phyloP scores from a whole-genome alignment of 2,797 vertebrate species.

The Manis javanica region DNA sequence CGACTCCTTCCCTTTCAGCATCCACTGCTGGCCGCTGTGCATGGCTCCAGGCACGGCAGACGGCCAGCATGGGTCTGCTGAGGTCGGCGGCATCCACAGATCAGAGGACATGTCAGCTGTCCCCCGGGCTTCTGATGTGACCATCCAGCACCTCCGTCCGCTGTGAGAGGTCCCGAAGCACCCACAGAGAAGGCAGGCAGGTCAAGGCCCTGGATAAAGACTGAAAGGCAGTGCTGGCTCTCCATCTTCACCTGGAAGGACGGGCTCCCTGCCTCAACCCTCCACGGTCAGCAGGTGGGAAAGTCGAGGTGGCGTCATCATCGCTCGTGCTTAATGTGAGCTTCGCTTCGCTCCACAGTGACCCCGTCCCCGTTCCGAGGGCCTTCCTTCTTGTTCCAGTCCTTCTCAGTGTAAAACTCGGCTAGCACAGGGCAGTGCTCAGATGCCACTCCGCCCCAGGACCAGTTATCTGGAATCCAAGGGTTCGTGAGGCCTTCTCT shows the following conservation, averaged over 20 bases:
- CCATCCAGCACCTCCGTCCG: background rate
- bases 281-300: background rate
- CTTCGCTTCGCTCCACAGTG: constrained; percentile 89
- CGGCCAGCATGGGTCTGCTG: background rate
- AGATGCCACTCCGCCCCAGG: constrained; percentile 96
- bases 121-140: constrained; percentile 48
- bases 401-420: constrained; percentile 91
- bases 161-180: rapidly evolving
- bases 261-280: background rate
- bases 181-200: background rate
- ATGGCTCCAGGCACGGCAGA: rapidly evolving
- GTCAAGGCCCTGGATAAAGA: background rate
- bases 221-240: constrained; percentile 48
- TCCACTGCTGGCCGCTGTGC: rapidly evolving
- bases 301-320: constrained; percentile 83
- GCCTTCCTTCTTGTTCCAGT: constrained; percentile 89
- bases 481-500: constrained; percentile 96
- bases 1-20: background rate
- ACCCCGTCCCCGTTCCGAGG: constrained; percentile 87
- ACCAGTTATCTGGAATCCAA: constrained; percentile 98
- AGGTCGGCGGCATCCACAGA: background rate
- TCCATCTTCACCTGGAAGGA: background rate
- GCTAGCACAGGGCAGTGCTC: constrained; percentile 95
- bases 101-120: constrained; percentile 79
- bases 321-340: constrained; percentile 92